Conservation (phyloP, 1,140 invertebrate genomes). For the Argopecten irradians region DNA sequence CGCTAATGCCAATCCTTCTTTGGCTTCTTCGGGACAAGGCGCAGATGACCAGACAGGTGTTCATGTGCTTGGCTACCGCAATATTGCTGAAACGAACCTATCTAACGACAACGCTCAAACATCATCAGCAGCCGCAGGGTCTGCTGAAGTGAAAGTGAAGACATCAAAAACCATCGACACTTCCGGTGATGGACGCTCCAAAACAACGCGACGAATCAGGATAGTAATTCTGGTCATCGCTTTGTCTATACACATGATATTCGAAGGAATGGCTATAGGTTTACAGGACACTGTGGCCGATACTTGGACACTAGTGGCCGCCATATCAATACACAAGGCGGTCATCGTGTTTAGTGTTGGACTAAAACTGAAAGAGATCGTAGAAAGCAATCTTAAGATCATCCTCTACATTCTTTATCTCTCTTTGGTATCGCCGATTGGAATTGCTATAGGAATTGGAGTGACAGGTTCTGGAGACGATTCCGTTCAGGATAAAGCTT, state of each 20-base stretch:
- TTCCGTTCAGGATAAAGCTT: slow-evolving; percentile 69
- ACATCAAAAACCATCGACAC: background rate
- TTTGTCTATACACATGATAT: slow-evolving; percentile 70
- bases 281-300: slow-evolving; percentile 77
- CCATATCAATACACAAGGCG: slow-evolving; percentile 82
- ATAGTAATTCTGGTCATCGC: slow-evolving; percentile 65
- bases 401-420: slow-evolving; percentile 75
- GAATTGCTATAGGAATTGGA: slow-evolving; percentile 80
- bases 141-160: background rate
- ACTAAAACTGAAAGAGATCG: slow-evolving; percentile 81
- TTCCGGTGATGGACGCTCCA: background rate
- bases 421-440: slow-evolving; percentile 83
- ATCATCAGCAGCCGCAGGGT: background rate
- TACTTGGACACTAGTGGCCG: slow-evolving; percentile 84
- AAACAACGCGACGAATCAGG: slow-evolving; percentile 57
- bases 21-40: background rate
- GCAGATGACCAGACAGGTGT: background rate
- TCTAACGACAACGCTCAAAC: background rate
- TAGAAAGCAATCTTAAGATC: slow-evolving; percentile 78
- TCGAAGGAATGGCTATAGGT: slow-evolving; percentile 71
- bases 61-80: background rate
- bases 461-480: slow-evolving; percentile 60
- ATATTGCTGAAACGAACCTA: background rate
- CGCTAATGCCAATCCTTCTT: background rate
- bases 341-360: slow-evolving; percentile 88